Percentiles rank a stretch among this genome's conserved stretches.
Evolutionary conservation across 1,140 invertebrate species (phyloP).

Genomic region (Heliconius hewitsoni): DNA sequence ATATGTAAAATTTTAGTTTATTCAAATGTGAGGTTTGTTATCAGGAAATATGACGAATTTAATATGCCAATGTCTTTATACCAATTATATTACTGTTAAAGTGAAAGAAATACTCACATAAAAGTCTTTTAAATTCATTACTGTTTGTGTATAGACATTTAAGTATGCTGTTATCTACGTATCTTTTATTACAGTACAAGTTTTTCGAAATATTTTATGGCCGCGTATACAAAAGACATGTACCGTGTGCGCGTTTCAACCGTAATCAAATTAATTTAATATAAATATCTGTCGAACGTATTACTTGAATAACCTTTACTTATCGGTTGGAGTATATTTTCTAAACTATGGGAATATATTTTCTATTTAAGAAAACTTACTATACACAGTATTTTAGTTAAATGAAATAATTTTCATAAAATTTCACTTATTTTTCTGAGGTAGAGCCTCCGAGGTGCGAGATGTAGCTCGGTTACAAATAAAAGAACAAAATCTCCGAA

Average conservation of each 20-base stretch:
- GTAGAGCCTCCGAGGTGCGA: slow-evolving; percentile 51
- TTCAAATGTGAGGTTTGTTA: neutral
- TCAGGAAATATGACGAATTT: neutral
- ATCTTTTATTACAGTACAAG: slow-evolving; percentile 30
- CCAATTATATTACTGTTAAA: slow-evolving; percentile 28
- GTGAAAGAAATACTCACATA: slow-evolving; percentile 27
- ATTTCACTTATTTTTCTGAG: slow-evolving; percentile 1
- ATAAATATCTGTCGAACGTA: neutral
- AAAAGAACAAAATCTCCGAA: slow-evolving; percentile 68
- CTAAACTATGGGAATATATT: too few species aligned
- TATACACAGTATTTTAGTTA: too few species aligned
- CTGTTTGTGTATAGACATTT: slow-evolving; percentile 33
- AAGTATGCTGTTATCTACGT: slow-evolving; percentile 30
- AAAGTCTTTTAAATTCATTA: slow-evolving; percentile 35
- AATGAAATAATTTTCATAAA: neutral
- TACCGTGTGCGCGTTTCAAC: slow-evolving; percentile 15
- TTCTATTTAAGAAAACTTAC: too few species aligned
- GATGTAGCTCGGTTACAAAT: slow-evolving; percentile 68
- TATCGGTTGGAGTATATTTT: neutral
- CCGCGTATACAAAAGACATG: slow-evolving; percentile 16
- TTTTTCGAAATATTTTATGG: slow-evolving; percentile 32
- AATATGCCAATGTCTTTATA: slow-evolving; percentile 26
- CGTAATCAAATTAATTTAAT: slow-evolving; percentile 28
- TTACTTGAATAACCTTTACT: neutral
- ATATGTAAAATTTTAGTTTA: neutral